Conservation (phyloP, 2,113 vertebrate species). For the Callocephalon fimbriatum region DNA sequence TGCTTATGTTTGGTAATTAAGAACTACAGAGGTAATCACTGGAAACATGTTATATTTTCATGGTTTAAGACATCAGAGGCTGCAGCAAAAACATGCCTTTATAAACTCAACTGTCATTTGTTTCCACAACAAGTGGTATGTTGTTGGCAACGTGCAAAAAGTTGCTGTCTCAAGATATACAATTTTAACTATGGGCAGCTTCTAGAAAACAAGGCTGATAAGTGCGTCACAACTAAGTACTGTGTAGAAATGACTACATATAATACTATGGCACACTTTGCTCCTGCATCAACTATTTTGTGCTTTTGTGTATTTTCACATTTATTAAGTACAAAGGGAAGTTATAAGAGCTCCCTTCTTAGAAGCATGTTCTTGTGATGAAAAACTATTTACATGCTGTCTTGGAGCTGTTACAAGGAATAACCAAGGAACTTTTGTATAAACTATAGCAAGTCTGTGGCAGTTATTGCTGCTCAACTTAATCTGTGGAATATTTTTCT, state of each 20-base stretch:
- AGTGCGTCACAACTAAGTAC: neutral
- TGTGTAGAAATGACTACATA: neutral
- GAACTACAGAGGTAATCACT: neutral
- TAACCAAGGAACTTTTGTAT: neutral
- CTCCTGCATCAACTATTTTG: neutral
- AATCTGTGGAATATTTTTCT: neutral
- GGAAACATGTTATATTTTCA: neutral
- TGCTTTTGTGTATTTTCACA: neutral
- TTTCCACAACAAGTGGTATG: neutral
- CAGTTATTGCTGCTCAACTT: neutral
- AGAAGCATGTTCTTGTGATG: neutral
- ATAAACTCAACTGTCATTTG: neutral
- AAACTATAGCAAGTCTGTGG: fast-evolving
- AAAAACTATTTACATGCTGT: neutral
- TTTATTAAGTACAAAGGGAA: neutral
- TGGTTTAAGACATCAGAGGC: neutral
- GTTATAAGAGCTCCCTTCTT: neutral
- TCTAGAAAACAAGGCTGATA: neutral
- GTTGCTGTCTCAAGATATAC: neutral
- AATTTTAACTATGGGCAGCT: neutral
- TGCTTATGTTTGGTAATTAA: neutral
- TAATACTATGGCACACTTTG: neutral
- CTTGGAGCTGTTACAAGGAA: neutral
- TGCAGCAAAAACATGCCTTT: neutral
- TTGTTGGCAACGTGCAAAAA: fast-evolving